Base-by-base conservation (phyloP, 2,113 vertebrate species). In the Hyperopisus bebe region DNA sequence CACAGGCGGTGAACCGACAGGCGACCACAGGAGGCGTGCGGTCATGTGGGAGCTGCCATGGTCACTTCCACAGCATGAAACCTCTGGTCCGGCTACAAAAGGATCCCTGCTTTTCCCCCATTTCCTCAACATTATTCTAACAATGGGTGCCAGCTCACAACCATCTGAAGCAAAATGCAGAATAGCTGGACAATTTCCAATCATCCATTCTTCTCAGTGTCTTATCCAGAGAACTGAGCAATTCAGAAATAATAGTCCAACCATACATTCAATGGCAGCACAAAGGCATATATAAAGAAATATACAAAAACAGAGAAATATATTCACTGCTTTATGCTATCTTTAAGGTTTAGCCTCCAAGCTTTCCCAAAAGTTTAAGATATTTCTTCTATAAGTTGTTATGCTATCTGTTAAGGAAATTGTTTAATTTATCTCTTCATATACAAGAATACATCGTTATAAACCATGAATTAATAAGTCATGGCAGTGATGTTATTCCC, bases 11-110 rank as follows among this genome's bases (percentile, higher is more conserved):
- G 94, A 93, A 95, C 94, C 94, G 92, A 93, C 94, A 93, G 92
- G 89, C 91, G 92, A 93, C 95, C 94, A 92, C 94, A 94, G 92
- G 93, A 91, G 92, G 94, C 93, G 94, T 94, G 93, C 91, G 92
- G 93, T 94, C 91, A 92, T 93, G 90, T 92, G 93, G 92, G 92
- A 94, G 93, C 92, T 91, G 91, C 93, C 92, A 92, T 93, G 92
- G 92, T 94, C 93, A 93, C 93, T 94, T 93, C 93, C 93, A 92
- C 92, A 92, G 91, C 92, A 94, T 92, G 91, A 91, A 92, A 93
- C 93, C 74, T 84, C 48, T 7, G 10, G 48, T 82, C 19, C 74
- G 4, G 17, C n/a, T 44, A 77, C 47, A 55, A 83, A 74, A 24
- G 48, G 48, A 83, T 66, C 48, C 58, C 48, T 17, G 31, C 44